phyloP scores from a whole-genome alignment of 2,888 invertebrate species.

The Microdon myrmicae region DNA sequence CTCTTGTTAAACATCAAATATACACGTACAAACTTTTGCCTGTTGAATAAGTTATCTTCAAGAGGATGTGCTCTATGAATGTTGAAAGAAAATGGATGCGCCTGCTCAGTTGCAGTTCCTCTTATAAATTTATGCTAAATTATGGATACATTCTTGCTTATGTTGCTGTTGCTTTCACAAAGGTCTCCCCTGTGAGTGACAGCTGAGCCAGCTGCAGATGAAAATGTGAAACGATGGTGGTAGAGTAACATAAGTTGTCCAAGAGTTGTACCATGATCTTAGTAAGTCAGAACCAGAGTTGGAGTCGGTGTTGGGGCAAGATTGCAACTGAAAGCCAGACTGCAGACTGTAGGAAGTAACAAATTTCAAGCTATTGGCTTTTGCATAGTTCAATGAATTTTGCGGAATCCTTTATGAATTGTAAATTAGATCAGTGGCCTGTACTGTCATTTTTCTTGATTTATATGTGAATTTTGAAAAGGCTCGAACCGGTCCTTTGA shows the following conservation, averaged over 20 bases:
- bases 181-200: conserved; percentile 37
- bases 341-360: conserved; percentile 26
- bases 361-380: conserved; percentile 29
- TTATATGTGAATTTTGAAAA: conserved; percentile 22
- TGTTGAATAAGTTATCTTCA: not conserved
- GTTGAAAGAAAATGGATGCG: conserved; percentile 16
- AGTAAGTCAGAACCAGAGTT: conserved; percentile 6
- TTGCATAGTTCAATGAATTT: conserved; percentile 50
- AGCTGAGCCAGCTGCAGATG: conserved; percentile 49
- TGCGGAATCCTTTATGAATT: conserved; percentile 39
- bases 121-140: conserved; percentile 40
- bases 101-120: not conserved
- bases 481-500: no score
- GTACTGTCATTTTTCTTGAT: conserved; percentile 15
- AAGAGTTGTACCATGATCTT: conserved; percentile 24
- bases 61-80: conserved; percentile 33
- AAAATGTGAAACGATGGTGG: conserved; percentile 49
- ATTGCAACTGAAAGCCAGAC: no score
- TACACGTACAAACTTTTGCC: conserved; percentile 1
- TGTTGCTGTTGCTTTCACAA: conserved; percentile 7
- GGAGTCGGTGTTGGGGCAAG: not conserved
- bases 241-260: conserved; percentile 45
- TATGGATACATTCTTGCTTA: conserved; percentile 40
- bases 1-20: conserved; percentile 27
- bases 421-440: conserved; percentile 27